These are phyloP conservation scores for Camponotus fellah DNA, from an alignment of 2,888 invertebrate species.

Conservation along the genomic window DNA sequence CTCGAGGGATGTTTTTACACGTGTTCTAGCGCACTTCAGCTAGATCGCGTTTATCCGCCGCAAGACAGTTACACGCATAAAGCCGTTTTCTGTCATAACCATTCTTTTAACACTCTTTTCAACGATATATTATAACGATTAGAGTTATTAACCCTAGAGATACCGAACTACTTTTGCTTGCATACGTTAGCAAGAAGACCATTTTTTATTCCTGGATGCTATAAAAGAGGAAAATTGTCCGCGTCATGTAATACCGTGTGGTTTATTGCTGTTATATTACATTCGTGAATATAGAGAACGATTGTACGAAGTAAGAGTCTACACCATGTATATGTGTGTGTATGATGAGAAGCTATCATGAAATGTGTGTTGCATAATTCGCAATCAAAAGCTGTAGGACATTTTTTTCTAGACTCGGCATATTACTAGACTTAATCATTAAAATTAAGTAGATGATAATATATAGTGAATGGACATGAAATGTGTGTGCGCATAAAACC, in stretches of 20 bases:
- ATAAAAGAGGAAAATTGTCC: conserved; percentile 44
- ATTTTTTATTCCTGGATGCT: conserved; percentile 29
- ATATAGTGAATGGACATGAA: conserved; percentile 9
- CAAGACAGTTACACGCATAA: conserved; percentile 42
- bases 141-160: conserved; percentile 36
- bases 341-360: conserved; percentile 13
- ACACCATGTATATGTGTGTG: neutral
- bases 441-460: conserved; percentile 32
- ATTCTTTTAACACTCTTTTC: conserved; percentile 37
- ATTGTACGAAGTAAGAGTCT: conserved; percentile 37
- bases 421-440: conserved; percentile 33
- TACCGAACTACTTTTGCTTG: conserved; percentile 12
- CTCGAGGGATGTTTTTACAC: conserved; percentile 32
- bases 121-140: conserved; percentile 46
- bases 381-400: conserved; percentile 33
- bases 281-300: conserved; percentile 30
- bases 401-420: conserved; percentile 5
- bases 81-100: conserved; percentile 35
- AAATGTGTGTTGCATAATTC: conserved; percentile 31
- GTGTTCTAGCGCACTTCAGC: conserved; percentile 34
- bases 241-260: conserved; percentile 27
- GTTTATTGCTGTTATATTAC: conserved; percentile 46
- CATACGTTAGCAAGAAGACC: neutral
- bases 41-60: conserved; percentile 36
- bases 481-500: conserved; percentile 7